A percentile compares a stretch with the other conserved stretches of the same genome.
Conservation (phyloP, 2,888 invertebrate species). For the Hirudinaria manillensis region DNA sequence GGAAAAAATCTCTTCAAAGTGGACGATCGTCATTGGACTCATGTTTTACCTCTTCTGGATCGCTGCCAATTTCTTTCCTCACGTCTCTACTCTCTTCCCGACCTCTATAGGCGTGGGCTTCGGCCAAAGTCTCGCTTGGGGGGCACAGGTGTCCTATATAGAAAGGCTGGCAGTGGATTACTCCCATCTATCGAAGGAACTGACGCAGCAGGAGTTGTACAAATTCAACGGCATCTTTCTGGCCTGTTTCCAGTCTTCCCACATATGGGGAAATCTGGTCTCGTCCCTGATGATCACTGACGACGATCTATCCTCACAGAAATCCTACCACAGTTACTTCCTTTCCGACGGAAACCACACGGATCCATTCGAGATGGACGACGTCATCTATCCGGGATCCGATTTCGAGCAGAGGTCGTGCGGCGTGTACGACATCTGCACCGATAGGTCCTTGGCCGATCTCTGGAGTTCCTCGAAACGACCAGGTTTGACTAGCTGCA, state of each 20-base stretch:
- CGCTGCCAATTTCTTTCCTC: slow-evolving; percentile 52
- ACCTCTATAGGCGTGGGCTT: slow-evolving; percentile 50
- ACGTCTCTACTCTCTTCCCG: slow-evolving; percentile 51
- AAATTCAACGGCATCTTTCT: slow-evolving; percentile 52
- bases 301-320: slow-evolving; percentile 18
- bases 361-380: not conserved
- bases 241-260: slow-evolving; percentile 53
- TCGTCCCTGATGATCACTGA: slow-evolving; percentile 46
- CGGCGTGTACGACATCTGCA: slow-evolving; percentile 32
- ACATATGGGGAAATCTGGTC: slow-evolving; percentile 53
- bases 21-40: slow-evolving; percentile 51
- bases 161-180: slow-evolving; percentile 50
- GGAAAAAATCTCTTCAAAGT: slow-evolving; percentile 50
- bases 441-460: not conserved
- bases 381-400: not conserved
- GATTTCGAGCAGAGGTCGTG: slow-evolving; percentile 24
- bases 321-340: not conserved
- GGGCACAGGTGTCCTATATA: slow-evolving; percentile 47
- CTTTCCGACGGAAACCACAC: not conserved
- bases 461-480: slow-evolving; percentile 5
- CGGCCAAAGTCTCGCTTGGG: slow-evolving; percentile 53
- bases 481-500: slow-evolving; percentile 12
- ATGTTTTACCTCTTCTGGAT: slow-evolving; percentile 52
- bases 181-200: slow-evolving; percentile 44
- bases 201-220: slow-evolving; percentile 49